Conservation (phyloP, 2,797 vertebrate genomes). For the Chelon labrosus region DNA sequence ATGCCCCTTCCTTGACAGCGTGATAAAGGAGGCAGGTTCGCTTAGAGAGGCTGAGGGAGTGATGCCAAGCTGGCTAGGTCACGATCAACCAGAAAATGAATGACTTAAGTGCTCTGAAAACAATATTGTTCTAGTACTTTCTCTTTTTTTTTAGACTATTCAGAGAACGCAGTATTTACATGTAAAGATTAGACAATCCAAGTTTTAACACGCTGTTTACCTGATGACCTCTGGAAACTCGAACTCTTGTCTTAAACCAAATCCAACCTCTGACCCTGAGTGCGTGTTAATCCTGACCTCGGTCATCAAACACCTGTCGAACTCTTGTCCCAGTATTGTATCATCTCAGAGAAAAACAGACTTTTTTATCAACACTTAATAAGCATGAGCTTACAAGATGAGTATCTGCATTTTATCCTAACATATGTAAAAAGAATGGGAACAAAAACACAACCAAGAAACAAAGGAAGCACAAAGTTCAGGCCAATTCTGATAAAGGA, state of each 20-base stretch:
- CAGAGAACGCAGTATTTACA: neutral
- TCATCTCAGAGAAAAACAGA: constrained; percentile 6
- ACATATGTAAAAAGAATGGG: neutral
- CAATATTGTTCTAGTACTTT: neutral
- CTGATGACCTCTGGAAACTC: constrained; percentile 44
- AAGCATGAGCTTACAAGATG: constrained; percentile 4
- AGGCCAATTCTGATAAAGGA: constrained; percentile 39
- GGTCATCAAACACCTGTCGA: constrained; percentile 5
- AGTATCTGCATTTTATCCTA: neutral
- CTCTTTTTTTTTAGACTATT: neutral
- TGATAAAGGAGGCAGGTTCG: constrained; percentile 29
- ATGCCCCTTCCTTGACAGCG: constrained; percentile 32
- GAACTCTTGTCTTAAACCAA: constrained; percentile 23
- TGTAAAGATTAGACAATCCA: neutral
- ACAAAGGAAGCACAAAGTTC: neutral
- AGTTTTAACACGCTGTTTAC: constrained; percentile 2
- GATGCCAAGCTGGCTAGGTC: neutral
- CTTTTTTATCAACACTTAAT: neutral
- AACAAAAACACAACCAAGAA: neutral
- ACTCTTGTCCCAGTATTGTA: neutral
- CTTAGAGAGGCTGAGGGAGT: constrained; percentile 22
- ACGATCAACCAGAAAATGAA: constrained; percentile 6
- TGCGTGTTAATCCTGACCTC: constrained; percentile 15
- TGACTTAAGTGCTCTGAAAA: neutral
- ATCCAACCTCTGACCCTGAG: constrained; percentile 17